phyloP scores from a whole-genome alignment of 2,113 vertebrate genomes.

The Casuarius casuarius region DNA sequence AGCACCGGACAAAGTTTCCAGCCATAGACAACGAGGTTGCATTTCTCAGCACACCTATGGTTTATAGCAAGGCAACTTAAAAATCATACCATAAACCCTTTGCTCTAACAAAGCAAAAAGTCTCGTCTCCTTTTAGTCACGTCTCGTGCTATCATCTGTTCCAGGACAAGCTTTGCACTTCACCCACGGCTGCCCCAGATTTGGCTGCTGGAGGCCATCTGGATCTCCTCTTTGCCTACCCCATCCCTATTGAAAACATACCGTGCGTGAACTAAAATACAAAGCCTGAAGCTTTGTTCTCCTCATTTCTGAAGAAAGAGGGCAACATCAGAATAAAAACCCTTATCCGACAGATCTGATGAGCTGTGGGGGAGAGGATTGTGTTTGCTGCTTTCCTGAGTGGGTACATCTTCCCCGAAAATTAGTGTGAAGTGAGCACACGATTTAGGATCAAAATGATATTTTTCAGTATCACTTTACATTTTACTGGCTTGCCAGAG shows the following conservation, averaged over 20 bases:
- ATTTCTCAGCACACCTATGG: fast-evolving
- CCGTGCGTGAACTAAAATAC: fast-evolving
- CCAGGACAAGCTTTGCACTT: background rate
- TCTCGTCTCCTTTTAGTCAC: background rate
- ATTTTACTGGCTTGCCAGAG: background rate
- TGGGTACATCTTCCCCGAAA: background rate
- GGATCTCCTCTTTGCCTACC: background rate
- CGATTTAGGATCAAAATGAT: background rate
- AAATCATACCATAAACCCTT: fast-evolving
- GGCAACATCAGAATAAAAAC: too few relatives aligned
- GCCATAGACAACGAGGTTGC: fast-evolving
- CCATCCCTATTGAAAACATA: background rate
- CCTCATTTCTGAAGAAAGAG: background rate
- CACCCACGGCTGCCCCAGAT: fast-evolving
- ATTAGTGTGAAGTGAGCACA: background rate
- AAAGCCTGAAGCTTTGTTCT: background rate
- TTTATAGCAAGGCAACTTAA: background rate
- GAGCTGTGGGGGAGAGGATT: background rate
- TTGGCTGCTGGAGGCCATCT: fast-evolving
- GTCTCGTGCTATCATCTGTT: fast-evolving
- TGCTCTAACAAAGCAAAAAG: background rate
- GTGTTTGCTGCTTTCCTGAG: background rate
- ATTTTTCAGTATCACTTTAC: background rate
- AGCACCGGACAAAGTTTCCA: background rate
- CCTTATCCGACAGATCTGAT: fast-evolving